Percentiles rank a stretch among this genome's conserved stretches.
Evolutionary conservation across 2,888 invertebrate genomes (phyloP).

Genomic region (Plagodis pulveraria): DNA sequence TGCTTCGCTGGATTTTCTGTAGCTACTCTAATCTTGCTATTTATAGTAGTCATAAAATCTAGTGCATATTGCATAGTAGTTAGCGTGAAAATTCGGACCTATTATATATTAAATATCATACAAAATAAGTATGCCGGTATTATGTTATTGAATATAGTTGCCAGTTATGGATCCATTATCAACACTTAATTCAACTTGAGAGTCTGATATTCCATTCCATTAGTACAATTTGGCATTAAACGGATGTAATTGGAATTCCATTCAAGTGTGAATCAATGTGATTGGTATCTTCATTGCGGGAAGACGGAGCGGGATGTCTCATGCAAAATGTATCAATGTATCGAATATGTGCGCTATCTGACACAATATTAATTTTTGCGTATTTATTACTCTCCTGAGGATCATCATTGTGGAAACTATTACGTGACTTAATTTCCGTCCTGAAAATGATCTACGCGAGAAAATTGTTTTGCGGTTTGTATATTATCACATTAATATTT

Average conservation of each 20-base stretch:
- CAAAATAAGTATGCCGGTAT: too few relatives aligned
- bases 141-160: too few relatives aligned
- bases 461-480: conserved; percentile 9
- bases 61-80: conserved; percentile 10
- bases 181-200: conserved; percentile 25
- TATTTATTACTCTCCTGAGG: conserved; percentile 42
- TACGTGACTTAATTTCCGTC: conserved; percentile 32
- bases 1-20: conserved; percentile 29
- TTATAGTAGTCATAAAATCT: conserved; percentile 19
- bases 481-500: background rate
- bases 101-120: background rate
- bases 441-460: conserved; percentile 16
- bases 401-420: conserved; percentile 37
- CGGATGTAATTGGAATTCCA: conserved; percentile 66
- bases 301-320: conserved; percentile 48
- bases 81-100: conserved; percentile 8
- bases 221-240: conserved; percentile 55
- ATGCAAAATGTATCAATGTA: conserved; percentile 54
- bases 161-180: background rate
- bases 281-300: conserved; percentile 60
- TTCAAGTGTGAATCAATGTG: conserved; percentile 66
- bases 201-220: conserved; percentile 24
- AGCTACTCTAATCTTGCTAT: conserved; percentile 26
- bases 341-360: conserved; percentile 38
- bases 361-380: conserved; percentile 41